Evolutionary conservation across 2,113 vertebrate genomes (phyloP).

Genomic region (Caloenas nicobarica): DNA sequence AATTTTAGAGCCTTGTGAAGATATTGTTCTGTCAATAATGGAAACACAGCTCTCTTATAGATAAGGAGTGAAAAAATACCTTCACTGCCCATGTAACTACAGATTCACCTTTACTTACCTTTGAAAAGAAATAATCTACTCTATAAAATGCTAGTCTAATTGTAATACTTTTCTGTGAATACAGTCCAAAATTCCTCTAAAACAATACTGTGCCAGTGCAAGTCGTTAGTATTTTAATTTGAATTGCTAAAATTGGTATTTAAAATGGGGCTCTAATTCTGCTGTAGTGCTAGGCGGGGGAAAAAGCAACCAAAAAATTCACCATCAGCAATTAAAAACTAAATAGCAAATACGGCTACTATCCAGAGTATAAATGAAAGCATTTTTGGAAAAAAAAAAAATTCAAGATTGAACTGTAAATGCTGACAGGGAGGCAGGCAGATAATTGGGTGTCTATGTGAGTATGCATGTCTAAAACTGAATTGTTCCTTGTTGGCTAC

Average conservation of each 20-base stretch:
- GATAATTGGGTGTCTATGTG: neutral
- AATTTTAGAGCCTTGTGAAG: neutral
- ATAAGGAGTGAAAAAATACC: neutral
- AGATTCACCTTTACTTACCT: slow-evolving; percentile 32
- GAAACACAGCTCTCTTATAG: neutral
- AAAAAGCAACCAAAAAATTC: neutral
- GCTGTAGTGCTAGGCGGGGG: neutral
- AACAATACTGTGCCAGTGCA: neutral
- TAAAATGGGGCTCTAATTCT: neutral
- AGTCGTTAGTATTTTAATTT: slow-evolving; percentile 28
- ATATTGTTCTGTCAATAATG: neutral
- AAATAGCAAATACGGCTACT: neutral
- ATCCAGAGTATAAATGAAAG: neutral
- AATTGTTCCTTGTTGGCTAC: neutral
- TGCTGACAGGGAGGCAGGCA: neutral
- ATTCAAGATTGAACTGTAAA: neutral
- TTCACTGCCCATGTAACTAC: neutral
- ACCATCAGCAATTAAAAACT: neutral
- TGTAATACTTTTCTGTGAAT: neutral
- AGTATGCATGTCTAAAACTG: neutral
- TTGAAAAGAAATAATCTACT: slow-evolving; percentile 1
- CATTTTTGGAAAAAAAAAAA: neutral
- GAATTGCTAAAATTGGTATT: slow-evolving; percentile 36
- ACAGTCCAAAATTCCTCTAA: slow-evolving; percentile 17
- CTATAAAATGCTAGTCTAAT: slow-evolving; percentile 4